Percentiles rank a stretch among this genome's conserved stretches.
These are phyloP conservation scores for Aporrectodea caliginosa DNA, from an alignment of 1,140 invertebrate species.

Conservation along the genomic window DNA sequence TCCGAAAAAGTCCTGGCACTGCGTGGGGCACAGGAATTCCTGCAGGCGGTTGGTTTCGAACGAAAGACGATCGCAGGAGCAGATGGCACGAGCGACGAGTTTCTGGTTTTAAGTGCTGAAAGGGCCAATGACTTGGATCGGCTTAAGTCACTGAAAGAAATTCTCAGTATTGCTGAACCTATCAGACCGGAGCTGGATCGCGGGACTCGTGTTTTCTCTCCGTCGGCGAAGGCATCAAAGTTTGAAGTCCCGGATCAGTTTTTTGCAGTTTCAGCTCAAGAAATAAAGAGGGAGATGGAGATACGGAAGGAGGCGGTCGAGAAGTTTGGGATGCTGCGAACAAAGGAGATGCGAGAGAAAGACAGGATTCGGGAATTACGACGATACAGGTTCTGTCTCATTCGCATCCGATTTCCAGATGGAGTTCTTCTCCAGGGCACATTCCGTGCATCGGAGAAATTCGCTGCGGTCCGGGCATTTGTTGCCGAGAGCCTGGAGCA, in stretches of 20 bases:
- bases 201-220: conserved; percentile 76
- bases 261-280: conserved; percentile 71
- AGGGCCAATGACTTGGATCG: conserved; percentile 54
- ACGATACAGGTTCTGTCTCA: conserved; percentile 78
- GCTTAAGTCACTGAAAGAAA: conserved; percentile 67
- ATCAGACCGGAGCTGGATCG: conserved; percentile 78
- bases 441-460: conserved; percentile 48
- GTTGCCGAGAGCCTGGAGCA: conserved; percentile 44
- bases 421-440: conserved; percentile 49
- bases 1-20: conserved; percentile 74
- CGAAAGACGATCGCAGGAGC: conserved; percentile 42
- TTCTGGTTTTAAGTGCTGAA: conserved; percentile 48
- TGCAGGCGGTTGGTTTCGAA: conserved; percentile 77
- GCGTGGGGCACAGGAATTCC: conserved; percentile 75
- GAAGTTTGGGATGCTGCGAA: conserved; percentile 73
- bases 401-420: conserved; percentile 82
- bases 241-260: conserved; percentile 76
- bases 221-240: conserved; percentile 64
- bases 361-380: conserved; percentile 72
- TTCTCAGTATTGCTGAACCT: conserved; percentile 72
- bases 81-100: conserved; percentile 44
- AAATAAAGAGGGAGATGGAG: conserved; percentile 79
- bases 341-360: conserved; percentile 87
- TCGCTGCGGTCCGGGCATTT: conserved; percentile 42
- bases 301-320: conserved; percentile 68